Percentiles rank a stretch among this genome's conserved stretches.
Evolutionary conservation across 1,140 invertebrate genomes (phyloP).

Genomic region (Coenobita brevimanus): DNA sequence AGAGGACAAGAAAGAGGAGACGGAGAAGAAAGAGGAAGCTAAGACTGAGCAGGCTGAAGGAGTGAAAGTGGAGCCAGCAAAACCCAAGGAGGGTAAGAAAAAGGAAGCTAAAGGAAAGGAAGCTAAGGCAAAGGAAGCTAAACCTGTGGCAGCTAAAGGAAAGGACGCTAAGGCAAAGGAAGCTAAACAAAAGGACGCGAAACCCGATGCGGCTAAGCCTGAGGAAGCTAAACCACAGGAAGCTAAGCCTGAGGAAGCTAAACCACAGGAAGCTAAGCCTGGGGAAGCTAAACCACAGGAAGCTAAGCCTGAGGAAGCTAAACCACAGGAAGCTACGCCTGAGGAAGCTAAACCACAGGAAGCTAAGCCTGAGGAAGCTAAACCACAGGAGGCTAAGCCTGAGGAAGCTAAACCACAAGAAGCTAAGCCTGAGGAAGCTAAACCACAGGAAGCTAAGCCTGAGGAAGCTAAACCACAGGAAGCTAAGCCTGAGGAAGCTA

Average conservation of each 20-base stretch:
- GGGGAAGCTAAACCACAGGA: not conserved
- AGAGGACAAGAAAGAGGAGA: not conserved
- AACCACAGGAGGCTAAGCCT: not conserved
- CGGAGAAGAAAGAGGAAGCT: not conserved
- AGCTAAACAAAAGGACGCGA: not conserved
- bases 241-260: not conserved
- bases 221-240: not conserved
- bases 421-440: not conserved
- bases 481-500: not conserved
- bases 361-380: not conserved
- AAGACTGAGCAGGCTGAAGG: not conserved
- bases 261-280: not conserved
- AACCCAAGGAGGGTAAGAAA: not conserved
- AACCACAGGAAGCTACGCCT: conserved; percentile 11
- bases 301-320: not conserved
- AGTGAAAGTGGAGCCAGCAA: not conserved
- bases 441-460: not conserved
- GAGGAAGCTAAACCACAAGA: not conserved
- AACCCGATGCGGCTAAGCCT: not conserved
- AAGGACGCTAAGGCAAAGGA: not conserved
- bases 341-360: not conserved
- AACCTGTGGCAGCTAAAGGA: not conserved
- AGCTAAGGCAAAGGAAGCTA: not conserved
- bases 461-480: not conserved
- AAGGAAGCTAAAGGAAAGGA: not conserved